These are phyloP conservation scores for Huso huso DNA, from an alignment of 2,797 vertebrate genomes.

Conservation along the genomic window DNA sequence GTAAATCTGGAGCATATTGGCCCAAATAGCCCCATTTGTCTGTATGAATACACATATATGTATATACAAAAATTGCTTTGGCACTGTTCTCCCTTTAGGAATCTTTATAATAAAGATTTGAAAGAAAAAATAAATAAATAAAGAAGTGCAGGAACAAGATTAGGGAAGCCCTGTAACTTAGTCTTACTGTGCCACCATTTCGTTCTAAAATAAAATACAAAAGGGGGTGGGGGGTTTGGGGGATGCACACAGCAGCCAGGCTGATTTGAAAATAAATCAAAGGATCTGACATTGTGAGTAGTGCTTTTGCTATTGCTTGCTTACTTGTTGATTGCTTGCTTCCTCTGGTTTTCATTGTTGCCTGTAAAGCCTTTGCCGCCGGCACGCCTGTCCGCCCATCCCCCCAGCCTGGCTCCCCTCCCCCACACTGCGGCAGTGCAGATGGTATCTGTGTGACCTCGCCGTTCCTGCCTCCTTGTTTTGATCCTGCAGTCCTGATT, in stretches of 20 bases:
- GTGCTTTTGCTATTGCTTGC: constrained; percentile 26
- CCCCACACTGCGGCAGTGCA: constrained; percentile 85
- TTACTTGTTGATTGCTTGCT: constrained; percentile 12
- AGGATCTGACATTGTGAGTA: not conserved
- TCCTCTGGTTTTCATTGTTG: constrained; percentile 43
- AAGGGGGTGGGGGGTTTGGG: not conserved
- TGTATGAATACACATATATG: no score
- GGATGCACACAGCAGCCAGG: not conserved
- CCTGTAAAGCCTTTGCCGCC: constrained; percentile 41
- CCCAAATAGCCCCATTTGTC: no score
- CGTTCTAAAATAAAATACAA: no score
- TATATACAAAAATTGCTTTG: no score
- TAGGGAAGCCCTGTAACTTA: no score
- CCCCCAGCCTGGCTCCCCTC: constrained; percentile 50
- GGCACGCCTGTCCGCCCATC: constrained; percentile 28
- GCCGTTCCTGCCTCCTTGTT: constrained; percentile 81
- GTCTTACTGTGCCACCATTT: no score
- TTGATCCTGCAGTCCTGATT: constrained; percentile 81
- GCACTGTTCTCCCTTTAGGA: no score
- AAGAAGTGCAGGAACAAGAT: not conserved
- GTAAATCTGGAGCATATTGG: no score
- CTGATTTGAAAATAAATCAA: constrained; percentile 20
- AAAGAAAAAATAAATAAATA: constrained; percentile 3
- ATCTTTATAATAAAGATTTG: no score
- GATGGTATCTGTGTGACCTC: constrained; percentile 90